phyloP scores from a whole-genome alignment of 1,140 invertebrate species.

The Aphelenchoides besseyi region DNA sequence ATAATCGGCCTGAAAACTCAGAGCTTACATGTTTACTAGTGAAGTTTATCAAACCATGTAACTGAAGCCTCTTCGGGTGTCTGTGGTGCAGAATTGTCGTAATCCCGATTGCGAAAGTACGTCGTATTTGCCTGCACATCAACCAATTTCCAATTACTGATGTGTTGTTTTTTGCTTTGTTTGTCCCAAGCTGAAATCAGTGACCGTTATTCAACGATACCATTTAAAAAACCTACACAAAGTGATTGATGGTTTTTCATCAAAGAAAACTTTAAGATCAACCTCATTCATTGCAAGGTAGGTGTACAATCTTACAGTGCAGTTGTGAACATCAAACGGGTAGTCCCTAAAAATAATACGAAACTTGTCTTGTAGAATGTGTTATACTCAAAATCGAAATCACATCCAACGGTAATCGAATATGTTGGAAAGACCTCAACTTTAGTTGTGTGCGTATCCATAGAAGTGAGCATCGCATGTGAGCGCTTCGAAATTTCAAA shows the following conservation, averaged over 20 bases:
- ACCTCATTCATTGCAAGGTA: constrained; percentile 14
- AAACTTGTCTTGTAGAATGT: too few relatives aligned
- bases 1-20: constrained; percentile 12
- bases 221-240: background rate
- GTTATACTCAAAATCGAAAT: constrained; percentile 20
- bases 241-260: background rate
- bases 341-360: background rate
- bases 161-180: background rate
- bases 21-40: too few relatives aligned
- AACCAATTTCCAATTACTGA: constrained; percentile 16
- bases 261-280: background rate
- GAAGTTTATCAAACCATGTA: constrained; percentile 9
- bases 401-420: constrained; percentile 17
- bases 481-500: constrained; percentile 20
- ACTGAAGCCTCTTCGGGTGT: background rate
- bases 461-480: constrained; percentile 13
- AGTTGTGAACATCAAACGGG: constrained; percentile 16
- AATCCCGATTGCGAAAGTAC: constrained; percentile 8
- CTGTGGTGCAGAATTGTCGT: constrained; percentile 4
- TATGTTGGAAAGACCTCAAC: constrained; percentile 19
- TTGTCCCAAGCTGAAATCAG: constrained; percentile 14
- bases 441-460: background rate
- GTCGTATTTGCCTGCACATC: constrained; percentile 1
- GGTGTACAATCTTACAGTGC: background rate
- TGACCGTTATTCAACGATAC: background rate